Evolutionary conservation across 1,140 invertebrate genomes (phyloP), one percentile per base, ranked within the genome.

Genomic region (Drosophila azteca): DNA sequence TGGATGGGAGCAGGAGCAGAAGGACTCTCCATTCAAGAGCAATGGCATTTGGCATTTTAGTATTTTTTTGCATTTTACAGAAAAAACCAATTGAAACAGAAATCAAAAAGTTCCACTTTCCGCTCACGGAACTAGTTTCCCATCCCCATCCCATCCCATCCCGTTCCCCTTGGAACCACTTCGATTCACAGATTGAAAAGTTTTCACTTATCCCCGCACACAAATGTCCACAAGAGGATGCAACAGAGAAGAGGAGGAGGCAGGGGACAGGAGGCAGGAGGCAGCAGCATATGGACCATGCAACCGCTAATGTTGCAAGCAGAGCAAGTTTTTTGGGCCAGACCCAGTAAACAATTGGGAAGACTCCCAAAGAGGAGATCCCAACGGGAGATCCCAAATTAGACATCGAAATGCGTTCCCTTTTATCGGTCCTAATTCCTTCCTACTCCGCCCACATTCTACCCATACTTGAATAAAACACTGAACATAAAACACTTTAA

Each of bases 221-320:
- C 29, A 29, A 29, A 29, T 6, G 6, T 1, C 6, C 63, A 66
- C 50, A 66, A 49, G 22, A 4, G 22, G 22, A 24, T 26, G 59
- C 35, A 69, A 26, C 24, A 26, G 24, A 58, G 13, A 11, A 6
- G 9, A 3, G 29, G n/a, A 39, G 35, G 9, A 20, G 8, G 2
- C 5, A n/a, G 31, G 20, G 11, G 17, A 11, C 4, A 49, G n/a
- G 20, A 6, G 35, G 45, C 6, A 7, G 13, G 26, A 26, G 13
- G 11, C 35, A 26, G 31, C 3, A 31, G n/a, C 39, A 66, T 69
- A 55, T 68, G 66, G 64, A 11, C 44, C 63, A 72, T 60, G 54
- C 60, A 70, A 74, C 77, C 77, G 77, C 80, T 85, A 84, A 85
- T 84, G 78, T 72, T 67, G 22, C 13, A 22, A 17, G 17, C 22